Percentiles rank a stretch among this genome's conserved stretches.
Conservation (phyloP, 1,140 invertebrate species). For the Aphaenogaster floridana region DNA sequence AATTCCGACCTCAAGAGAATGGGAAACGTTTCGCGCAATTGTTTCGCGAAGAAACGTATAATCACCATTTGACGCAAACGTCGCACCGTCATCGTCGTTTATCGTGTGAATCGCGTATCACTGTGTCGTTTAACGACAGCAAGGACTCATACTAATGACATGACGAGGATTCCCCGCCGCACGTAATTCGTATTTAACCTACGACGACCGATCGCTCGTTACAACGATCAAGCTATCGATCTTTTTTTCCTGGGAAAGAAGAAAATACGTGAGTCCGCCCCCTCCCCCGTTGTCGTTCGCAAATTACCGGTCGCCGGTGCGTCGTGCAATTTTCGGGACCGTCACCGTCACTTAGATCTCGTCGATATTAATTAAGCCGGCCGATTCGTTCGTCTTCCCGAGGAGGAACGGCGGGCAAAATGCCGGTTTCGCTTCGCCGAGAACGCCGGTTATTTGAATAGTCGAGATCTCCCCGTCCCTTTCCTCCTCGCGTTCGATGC, state of each 20-base stretch:
- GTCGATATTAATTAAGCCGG: conserved; percentile 52
- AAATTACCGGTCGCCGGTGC: conserved; percentile 28
- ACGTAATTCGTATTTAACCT: conserved; percentile 5
- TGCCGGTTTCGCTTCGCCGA: conserved; percentile 65
- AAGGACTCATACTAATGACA: background rate
- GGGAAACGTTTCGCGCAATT: conserved; percentile 11
- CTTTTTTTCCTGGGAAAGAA: background rate
- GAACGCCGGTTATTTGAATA: conserved; percentile 65
- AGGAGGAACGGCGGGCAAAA: conserved; percentile 44
- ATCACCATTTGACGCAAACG: conserved; percentile 27
- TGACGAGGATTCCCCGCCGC: too few relatives aligned
- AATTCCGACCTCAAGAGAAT: conserved; percentile 3
- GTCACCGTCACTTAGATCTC: conserved; percentile 33
- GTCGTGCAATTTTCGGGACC: conserved; percentile 52
- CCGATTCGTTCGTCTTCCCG: background rate
- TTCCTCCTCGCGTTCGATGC: background rate
- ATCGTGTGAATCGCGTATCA: conserved; percentile 41
- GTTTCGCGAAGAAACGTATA: conserved; percentile 20
- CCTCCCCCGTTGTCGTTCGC: conserved; percentile 10
- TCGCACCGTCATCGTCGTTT: conserved; percentile 54
- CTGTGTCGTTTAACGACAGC: conserved; percentile 19
- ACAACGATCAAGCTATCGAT: background rate
- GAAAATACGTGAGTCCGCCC: background rate
- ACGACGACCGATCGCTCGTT: background rate
- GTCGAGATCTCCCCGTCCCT: background rate